Evolutionary conservation across 2,113 vertebrate genomes (phyloP).

Genomic region (Alexandromys fortis): DNA sequence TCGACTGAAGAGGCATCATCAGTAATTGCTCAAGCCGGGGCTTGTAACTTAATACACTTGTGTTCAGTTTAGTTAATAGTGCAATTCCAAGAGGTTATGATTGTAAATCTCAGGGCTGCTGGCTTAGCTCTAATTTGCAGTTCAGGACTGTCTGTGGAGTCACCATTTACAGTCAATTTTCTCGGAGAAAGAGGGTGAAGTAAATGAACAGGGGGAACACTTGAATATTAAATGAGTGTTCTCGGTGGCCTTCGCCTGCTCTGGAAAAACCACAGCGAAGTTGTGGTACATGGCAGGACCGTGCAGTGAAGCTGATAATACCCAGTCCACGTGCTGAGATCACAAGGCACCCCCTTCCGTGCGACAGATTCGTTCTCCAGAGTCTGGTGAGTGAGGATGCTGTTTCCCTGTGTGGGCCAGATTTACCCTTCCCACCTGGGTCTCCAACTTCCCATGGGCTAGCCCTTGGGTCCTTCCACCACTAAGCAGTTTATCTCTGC

Average conservation of each 20-base stretch:
- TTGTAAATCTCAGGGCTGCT: constrained; percentile 77
- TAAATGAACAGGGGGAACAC: constrained; percentile 59
- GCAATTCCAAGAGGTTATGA: constrained; percentile 70
- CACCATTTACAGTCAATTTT: constrained; percentile 70
- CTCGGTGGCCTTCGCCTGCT: not conserved
- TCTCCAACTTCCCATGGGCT: not conserved
- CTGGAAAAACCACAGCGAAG: not conserved
- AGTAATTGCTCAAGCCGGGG: constrained; percentile 68
- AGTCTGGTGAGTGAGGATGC: not conserved
- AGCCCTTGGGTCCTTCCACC: rapidly evolving
- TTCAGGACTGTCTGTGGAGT: constrained; percentile 72
- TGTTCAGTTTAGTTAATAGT: constrained; percentile 81
- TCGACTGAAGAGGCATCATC: not conserved
- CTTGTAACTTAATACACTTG: constrained; percentile 47
- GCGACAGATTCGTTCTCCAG: not conserved
- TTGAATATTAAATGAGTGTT: constrained; percentile 55
- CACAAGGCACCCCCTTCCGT: rapidly evolving
- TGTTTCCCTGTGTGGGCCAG: rapidly evolving
- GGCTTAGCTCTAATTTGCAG: constrained; percentile 72
- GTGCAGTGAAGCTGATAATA: not conserved
- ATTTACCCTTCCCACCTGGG: not conserved
- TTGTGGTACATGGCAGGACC: not conserved
- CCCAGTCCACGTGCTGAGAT: not conserved
- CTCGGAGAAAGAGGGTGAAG: constrained; percentile 57
- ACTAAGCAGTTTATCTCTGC: not conserved